These are phyloP conservation scores for Thamnophis elegans DNA, from an alignment of 2,797 vertebrate species.

Conservation along the genomic window DNA sequence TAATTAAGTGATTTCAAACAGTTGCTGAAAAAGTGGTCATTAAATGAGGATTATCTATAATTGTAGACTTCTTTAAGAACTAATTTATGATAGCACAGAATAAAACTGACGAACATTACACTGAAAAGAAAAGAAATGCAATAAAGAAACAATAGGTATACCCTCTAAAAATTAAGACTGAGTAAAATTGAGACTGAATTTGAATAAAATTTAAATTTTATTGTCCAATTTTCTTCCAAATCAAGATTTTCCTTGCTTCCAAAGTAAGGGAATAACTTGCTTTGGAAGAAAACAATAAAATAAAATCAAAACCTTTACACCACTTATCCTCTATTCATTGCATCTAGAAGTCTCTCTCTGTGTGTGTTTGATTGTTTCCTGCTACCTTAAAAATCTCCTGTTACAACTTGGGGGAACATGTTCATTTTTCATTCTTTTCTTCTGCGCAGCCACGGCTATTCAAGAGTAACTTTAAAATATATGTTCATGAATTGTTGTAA, in stretches of 20 bases:
- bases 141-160: background rate
- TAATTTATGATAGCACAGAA: background rate
- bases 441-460: background rate
- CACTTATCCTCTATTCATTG: background rate
- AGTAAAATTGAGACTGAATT: background rate
- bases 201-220: no score
- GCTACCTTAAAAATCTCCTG: background rate
- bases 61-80: background rate
- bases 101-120: background rate
- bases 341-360: background rate
- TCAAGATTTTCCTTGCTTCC: background rate
- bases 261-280: background rate
- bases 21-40: background rate
- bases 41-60: background rate
- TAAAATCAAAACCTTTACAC: background rate
- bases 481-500: slow-evolving; percentile 59
- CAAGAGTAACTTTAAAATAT: background rate
- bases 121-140: background rate
- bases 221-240: background rate
- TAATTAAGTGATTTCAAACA: background rate
- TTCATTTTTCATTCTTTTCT: background rate
- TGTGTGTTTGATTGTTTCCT: background rate
- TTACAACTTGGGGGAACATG: background rate
- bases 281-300: background rate
- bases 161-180: background rate